Evolutionary conservation across 92 coral and sea anemone genomes (phyloP).

Genomic region (Epizoanthus stellaris): DNA sequence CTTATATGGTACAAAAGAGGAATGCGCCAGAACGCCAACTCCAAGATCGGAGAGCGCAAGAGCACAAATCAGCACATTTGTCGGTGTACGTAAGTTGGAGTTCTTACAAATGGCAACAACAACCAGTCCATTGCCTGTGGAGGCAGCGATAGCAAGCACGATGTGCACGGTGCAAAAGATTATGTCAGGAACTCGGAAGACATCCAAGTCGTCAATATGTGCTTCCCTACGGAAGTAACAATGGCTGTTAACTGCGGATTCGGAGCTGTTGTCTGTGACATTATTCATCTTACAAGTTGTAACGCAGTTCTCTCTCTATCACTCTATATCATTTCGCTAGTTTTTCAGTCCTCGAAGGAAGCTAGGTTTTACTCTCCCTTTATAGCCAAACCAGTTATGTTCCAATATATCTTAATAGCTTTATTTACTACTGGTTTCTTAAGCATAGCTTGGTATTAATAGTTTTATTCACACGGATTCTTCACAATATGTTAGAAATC

Average conservation of each 20-base stretch:
- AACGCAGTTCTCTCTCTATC: too few species aligned
- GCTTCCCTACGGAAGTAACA: not conserved
- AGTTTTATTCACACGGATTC: too few species aligned
- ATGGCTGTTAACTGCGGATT: not conserved
- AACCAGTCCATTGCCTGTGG: slow-evolving; percentile 30
- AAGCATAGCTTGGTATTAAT: too few species aligned
- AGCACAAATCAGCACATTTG: slow-evolving; percentile 32
- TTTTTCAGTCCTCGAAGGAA: too few species aligned
- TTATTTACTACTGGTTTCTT: too few species aligned
- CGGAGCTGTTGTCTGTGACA: not conserved
- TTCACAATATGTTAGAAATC: too few species aligned
- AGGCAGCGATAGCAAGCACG: slow-evolving; percentile 23
- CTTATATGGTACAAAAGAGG: slow-evolving; percentile 31
- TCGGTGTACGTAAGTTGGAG: slow-evolving; percentile 27
- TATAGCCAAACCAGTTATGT: too few species aligned
- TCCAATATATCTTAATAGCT: too few species aligned
- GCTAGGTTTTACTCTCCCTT: too few species aligned
- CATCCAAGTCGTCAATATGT: not conserved
- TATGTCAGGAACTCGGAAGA: not conserved
- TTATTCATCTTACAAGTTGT: not conserved
- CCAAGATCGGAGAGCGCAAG: slow-evolving; percentile 44
- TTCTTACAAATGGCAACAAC: slow-evolving; percentile 32
- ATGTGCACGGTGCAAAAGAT: slow-evolving; percentile 24
- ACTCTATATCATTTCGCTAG: too few species aligned
- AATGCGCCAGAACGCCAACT: slow-evolving; percentile 40